A percentile compares a stretch with the other conserved stretches of the same genome.
Conservation (phyloP, 2,113 vertebrate genomes). For the Leptosomus discolor region DNA sequence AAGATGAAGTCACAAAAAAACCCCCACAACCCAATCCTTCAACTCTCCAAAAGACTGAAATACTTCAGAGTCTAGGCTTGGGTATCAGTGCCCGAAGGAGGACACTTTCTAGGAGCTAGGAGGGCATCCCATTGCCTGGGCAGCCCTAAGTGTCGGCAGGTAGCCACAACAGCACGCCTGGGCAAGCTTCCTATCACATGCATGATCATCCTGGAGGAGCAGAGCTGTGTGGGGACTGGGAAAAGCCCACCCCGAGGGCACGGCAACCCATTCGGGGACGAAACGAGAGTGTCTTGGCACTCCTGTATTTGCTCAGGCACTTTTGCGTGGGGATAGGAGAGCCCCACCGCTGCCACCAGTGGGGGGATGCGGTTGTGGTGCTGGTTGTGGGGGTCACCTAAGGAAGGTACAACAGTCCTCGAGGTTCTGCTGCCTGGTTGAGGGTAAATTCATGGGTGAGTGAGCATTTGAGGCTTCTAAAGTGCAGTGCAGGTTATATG, state of each 20-base stretch:
- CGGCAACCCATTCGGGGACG: background rate
- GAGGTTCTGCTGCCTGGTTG: background rate
- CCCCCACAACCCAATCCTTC: background rate
- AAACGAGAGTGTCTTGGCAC: background rate
- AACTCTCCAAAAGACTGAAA: background rate
- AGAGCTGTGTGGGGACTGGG: background rate
- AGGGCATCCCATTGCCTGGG: fast-evolving
- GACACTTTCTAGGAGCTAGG: background rate
- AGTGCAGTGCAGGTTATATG: constrained; percentile 69
- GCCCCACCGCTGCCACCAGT: background rate
- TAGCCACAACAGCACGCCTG: fast-evolving
- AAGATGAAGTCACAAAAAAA: background rate
- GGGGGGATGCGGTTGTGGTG: background rate
- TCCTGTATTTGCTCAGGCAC: constrained; percentile 45
- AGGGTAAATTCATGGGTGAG: background rate
- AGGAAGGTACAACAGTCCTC: background rate
- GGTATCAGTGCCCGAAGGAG: fast-evolving
- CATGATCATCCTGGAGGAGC: background rate
- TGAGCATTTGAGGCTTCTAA: constrained; percentile 51
- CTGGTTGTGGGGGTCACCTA: background rate
- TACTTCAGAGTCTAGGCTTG: background rate
- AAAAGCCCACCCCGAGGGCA: background rate
- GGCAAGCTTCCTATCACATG: fast-evolving
- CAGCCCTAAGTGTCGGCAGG: background rate
- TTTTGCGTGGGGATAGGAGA: background rate